Evolutionary conservation across 2,888 invertebrate genomes (phyloP).

Genomic region (Sminthurinus aureus): DNA sequence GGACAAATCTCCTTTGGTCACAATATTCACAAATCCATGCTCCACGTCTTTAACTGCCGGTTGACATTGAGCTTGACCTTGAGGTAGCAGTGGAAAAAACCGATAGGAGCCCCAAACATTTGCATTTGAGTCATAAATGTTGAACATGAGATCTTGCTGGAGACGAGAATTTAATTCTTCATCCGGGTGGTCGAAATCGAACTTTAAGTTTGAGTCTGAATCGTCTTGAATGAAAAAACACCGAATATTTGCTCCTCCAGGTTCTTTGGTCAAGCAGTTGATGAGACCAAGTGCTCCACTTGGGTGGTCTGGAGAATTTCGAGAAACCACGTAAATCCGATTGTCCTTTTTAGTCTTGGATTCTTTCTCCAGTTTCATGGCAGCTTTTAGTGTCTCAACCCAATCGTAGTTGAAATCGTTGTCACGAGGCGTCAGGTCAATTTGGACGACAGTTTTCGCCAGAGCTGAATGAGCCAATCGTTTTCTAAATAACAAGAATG

Average conservation of each 20-base stretch:
- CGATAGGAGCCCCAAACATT: slow-evolving; percentile 82
- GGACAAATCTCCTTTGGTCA: slow-evolving; percentile 92
- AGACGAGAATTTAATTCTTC: slow-evolving; percentile 23
- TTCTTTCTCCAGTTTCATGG: slow-evolving; percentile 67
- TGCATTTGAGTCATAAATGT: slow-evolving; percentile 59
- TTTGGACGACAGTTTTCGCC: slow-evolving; percentile 66
- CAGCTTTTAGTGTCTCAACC: slow-evolving; percentile 80
- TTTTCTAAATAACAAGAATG: slow-evolving; percentile 13
- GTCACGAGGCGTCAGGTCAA: too few relatives aligned
- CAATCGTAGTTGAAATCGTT: slow-evolving; percentile 76
- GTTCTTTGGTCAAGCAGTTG: slow-evolving; percentile 65
- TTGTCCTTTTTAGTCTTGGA: slow-evolving; percentile 4
- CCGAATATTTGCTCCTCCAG: slow-evolving; percentile 64
- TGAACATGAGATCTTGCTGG: slow-evolving; percentile 35
- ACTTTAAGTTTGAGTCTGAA: background rate
- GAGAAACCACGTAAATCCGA: too few relatives aligned
- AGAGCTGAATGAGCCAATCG: slow-evolving; percentile 46
- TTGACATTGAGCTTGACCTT: too few relatives aligned
- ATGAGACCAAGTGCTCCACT: slow-evolving; percentile 67
- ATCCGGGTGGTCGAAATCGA: background rate
- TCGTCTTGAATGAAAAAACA: slow-evolving; percentile 53
- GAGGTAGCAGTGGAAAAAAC: slow-evolving; percentile 69
- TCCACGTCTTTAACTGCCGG: slow-evolving; percentile 52
- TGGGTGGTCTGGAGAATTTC: slow-evolving; percentile 59
- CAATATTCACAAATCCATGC: slow-evolving; percentile 87